Evolutionary conservation across 2,888 invertebrate species (phyloP).

Genomic region (Drosophila borborema): DNA sequence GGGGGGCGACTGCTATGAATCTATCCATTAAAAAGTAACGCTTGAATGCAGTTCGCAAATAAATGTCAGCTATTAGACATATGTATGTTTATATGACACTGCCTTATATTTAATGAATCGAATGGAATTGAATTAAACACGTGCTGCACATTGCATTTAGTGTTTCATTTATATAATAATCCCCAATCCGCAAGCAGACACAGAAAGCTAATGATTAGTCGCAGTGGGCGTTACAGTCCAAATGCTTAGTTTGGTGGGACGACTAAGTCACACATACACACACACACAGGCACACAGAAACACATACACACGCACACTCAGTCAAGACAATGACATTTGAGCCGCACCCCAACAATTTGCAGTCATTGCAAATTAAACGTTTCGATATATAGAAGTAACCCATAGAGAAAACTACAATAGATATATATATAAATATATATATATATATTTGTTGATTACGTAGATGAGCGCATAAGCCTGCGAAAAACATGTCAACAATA

Average conservation of each 20-base stretch:
- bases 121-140: constrained; percentile 39
- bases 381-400: constrained; percentile 37
- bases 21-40: constrained; percentile 20
- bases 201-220: constrained; percentile 28
- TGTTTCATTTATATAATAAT: constrained; percentile 38
- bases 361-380: constrained; percentile 40
- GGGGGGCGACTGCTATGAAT: neutral
- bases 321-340: constrained; percentile 23
- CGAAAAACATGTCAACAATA: constrained; percentile 43
- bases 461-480: constrained; percentile 1
- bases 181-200: constrained; percentile 7
- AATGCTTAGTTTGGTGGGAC: constrained; percentile 17
- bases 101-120: constrained; percentile 31
- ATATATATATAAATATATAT: constrained; percentile 1
- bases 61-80: constrained; percentile 27
- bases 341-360: constrained; percentile 58
- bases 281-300: neutral
- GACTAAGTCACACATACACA: constrained; percentile 17
- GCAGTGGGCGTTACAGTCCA: constrained; percentile 32
- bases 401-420: constrained; percentile 20
- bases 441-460: neutral
- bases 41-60: constrained; percentile 41
- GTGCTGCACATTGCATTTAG: constrained; percentile 54
- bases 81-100: constrained; percentile 1
- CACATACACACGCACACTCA: constrained; percentile 14